Evolutionary conservation across 2,113 vertebrate species (phyloP).

Genomic region (Argyrosomus japonicus): DNA sequence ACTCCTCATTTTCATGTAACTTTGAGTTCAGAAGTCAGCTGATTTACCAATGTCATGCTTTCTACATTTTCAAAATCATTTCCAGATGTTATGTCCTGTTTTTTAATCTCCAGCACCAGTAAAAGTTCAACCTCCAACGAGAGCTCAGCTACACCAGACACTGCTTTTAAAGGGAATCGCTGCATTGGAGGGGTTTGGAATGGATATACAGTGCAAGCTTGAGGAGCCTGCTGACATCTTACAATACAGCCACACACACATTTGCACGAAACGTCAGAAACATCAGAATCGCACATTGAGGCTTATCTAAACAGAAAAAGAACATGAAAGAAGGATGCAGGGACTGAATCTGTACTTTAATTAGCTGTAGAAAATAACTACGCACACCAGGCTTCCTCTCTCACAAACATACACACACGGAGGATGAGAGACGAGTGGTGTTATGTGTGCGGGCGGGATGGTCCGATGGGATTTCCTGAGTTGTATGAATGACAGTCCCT

Average conservation of each 20-base stretch:
- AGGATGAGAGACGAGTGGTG: constrained; percentile 19
- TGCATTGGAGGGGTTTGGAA: constrained; percentile 67
- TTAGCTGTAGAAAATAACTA: constrained; percentile 70
- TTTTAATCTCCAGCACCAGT: constrained; percentile 36
- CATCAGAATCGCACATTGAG: constrained; percentile 34
- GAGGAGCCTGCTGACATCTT: constrained; percentile 73
- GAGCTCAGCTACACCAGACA: constrained; percentile 51
- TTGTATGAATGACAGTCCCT: constrained; percentile 80
- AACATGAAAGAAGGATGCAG: constrained; percentile 32
- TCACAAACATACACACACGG: constrained; percentile 8
- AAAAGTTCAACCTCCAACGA: constrained; percentile 27
- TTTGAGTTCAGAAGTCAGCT: constrained; percentile 7
- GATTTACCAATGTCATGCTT: not conserved
- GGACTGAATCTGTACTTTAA: constrained; percentile 73
- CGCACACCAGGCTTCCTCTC: constrained; percentile 25
- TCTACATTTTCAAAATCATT: constrained; percentile 11
- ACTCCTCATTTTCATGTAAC: constrained; percentile 7
- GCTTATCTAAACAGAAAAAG: constrained; percentile 51
- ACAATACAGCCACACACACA: constrained; percentile 41
- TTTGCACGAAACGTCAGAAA: constrained; percentile 9
- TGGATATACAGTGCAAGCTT: constrained; percentile 57
- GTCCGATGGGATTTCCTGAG: constrained; percentile 81
- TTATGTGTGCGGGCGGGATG: constrained; percentile 50
- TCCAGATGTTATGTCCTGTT: not conserved
- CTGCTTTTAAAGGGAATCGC: constrained; percentile 79